A percentile compares a stretch with the other conserved stretches of the same genome.
Evolutionary conservation across 1,140 invertebrate genomes (phyloP).

Genomic region (Drosophila nebulosa): DNA sequence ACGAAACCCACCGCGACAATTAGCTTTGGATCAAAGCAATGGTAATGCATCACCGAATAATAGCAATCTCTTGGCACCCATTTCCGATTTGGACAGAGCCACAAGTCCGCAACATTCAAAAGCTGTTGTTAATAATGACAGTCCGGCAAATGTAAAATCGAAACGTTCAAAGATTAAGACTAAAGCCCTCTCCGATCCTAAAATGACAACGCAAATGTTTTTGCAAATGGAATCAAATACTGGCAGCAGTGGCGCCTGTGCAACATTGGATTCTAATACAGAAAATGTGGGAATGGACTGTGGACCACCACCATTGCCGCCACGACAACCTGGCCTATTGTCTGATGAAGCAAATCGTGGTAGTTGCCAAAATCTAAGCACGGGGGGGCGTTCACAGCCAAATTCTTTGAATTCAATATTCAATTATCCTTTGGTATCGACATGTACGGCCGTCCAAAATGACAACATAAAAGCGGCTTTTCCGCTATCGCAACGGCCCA

Average conservation of each 20-base stretch:
- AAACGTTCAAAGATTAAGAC: conserved; percentile 77
- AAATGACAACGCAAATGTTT: conserved; percentile 81
- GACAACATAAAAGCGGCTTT: conserved; percentile 79
- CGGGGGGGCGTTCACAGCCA: conserved; percentile 50
- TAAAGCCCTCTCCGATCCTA: conserved; percentile 80
- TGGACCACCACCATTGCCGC: conserved; percentile 76
- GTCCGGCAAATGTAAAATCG: conserved; percentile 43
- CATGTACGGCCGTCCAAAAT: conserved; percentile 72
- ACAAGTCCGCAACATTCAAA: conserved; percentile 55
- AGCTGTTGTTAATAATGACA: neutral
- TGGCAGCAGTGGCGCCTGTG: conserved; percentile 19
- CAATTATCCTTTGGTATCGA: conserved; percentile 80
- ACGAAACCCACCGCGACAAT: conserved; percentile 72
- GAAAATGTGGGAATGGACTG: conserved; percentile 46
- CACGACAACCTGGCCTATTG: conserved; percentile 72
- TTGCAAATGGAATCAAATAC: conserved; percentile 75
- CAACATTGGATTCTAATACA: conserved; percentile 4
- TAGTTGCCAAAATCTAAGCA: conserved; percentile 67
- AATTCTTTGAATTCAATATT: conserved; percentile 79
- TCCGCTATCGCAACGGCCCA: conserved; percentile 82
- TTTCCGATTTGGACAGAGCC: conserved; percentile 74
- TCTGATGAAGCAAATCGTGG: conserved; percentile 65
- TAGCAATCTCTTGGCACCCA: conserved; percentile 51
- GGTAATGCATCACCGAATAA: conserved; percentile 36
- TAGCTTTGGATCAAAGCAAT: conserved; percentile 52